Conservation (phyloP, 2,888 invertebrate species). For the Cepaea hortensis region DNA sequence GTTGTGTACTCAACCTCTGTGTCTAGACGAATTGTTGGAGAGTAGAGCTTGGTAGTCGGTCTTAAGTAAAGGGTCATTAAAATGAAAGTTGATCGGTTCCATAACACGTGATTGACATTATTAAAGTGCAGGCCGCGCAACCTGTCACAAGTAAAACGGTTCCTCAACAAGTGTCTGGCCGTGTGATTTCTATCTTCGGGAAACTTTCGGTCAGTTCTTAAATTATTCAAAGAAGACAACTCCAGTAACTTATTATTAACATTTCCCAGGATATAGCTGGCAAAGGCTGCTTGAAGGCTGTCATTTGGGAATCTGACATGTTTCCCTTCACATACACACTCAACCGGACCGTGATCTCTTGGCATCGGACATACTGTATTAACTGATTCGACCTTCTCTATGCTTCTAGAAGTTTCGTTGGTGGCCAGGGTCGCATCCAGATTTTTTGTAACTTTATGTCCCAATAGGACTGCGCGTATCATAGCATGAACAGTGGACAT, state of each 20-base stretch:
- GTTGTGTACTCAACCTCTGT: slow-evolving; percentile 15
- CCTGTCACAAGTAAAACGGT: slow-evolving; percentile 3
- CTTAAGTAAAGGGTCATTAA: neutral
- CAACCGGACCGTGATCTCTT: slow-evolving; percentile 13
- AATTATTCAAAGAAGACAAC: neutral
- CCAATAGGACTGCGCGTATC: neutral
- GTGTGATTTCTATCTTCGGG: neutral
- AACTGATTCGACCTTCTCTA: neutral
- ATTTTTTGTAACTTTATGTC: neutral
- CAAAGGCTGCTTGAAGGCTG: slow-evolving; percentile 34
- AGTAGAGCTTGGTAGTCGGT: neutral
- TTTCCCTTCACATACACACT: slow-evolving; percentile 26
- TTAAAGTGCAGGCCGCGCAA: neutral
- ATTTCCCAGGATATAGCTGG: slow-evolving; percentile 26
- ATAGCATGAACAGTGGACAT: too few relatives aligned
- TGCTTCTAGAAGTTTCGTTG: neutral
- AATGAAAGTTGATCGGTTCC: slow-evolving; percentile 16
- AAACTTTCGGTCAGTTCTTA: neutral
- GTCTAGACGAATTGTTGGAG: neutral
- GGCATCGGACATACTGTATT: neutral
- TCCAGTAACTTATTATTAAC: slow-evolving; percentile 30
- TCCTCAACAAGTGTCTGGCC: neutral
- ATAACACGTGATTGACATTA: slow-evolving; percentile 27
- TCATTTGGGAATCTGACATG: slow-evolving; percentile 36
- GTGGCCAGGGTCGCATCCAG: neutral